phyloP scores from a whole-genome alignment of 2,888 invertebrate genomes.

The Notodonta ziczac region DNA sequence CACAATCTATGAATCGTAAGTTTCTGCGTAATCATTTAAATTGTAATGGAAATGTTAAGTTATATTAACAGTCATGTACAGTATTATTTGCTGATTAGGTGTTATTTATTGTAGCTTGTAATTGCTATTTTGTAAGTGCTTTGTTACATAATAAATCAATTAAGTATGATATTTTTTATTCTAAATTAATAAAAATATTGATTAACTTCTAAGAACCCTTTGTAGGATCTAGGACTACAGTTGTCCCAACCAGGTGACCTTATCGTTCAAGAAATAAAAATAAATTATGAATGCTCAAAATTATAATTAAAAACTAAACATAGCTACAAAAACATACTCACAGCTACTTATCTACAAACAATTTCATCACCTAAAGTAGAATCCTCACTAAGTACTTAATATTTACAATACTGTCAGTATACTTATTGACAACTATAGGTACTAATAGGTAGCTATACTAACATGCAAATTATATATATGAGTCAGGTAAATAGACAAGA shows the following conservation, averaged over 20 bases:
- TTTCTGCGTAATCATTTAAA: slow-evolving; percentile 20
- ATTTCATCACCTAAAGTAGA: neutral
- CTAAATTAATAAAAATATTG: no score
- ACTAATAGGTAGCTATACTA: no score
- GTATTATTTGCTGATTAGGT: slow-evolving; percentile 83
- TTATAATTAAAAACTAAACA: slow-evolving; percentile 9
- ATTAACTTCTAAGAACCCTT: no score
- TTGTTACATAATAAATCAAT: slow-evolving; percentile 73
- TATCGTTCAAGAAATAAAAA: slow-evolving; percentile 6
- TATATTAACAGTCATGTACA: slow-evolving; percentile 80
- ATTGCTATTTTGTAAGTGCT: slow-evolving; percentile 75
- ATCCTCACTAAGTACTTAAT: slow-evolving; percentile 14
- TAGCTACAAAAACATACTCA: neutral
- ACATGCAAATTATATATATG: no score
- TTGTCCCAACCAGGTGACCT: no score
- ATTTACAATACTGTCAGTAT: slow-evolving; percentile 22
- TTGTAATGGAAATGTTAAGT: slow-evolving; percentile 62
- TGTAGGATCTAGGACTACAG: no score
- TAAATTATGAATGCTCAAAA: slow-evolving; percentile 5
- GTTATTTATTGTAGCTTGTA: slow-evolving; percentile 80
- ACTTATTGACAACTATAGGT: neutral
- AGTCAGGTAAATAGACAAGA: no score
- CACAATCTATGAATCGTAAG: slow-evolving; percentile 7
- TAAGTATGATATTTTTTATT: neutral
- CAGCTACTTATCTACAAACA: neutral